A percentile compares a stretch with the other conserved stretches of the same genome.
These are phyloP conservation scores for Cyprinodon variegatus DNA, from an alignment of 2,113 vertebrate genomes.

Conservation along the genomic window DNA sequence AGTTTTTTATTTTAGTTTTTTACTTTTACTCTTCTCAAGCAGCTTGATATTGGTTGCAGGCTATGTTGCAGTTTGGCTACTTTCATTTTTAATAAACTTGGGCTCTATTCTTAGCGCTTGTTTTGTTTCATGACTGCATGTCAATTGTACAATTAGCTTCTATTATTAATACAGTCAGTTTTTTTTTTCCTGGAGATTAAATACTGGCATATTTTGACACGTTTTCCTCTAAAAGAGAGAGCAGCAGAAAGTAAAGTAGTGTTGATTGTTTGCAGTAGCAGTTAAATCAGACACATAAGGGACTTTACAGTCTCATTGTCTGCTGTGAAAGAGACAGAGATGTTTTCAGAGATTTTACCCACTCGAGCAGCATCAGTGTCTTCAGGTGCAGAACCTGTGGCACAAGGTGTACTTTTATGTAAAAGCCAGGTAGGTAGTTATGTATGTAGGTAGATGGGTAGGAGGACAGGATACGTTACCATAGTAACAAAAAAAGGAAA, in stretches of 20 bases:
- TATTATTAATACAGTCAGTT: background rate
- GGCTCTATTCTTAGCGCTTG: conserved; percentile 47
- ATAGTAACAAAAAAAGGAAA: conserved; percentile 81
- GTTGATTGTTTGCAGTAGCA: conserved; percentile 43
- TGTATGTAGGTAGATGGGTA: conserved; percentile 27
- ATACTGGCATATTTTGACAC: conserved; percentile 28
- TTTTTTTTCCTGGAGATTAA: conserved; percentile 28
- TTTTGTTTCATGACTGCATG: conserved; percentile 33
- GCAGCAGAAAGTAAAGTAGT: conserved; percentile 14
- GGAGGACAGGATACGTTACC: conserved; percentile 77
- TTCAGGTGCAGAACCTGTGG: conserved; percentile 77
- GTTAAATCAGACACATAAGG: conserved; percentile 38
- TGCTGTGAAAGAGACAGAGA: conserved; percentile 54
- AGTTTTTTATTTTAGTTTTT: conserved; percentile 21
- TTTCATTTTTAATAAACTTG: conserved; percentile 12
- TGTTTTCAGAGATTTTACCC: conserved; percentile 15
- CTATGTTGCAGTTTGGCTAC: background rate
- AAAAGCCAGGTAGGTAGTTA: conserved; percentile 56
- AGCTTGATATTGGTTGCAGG: conserved; percentile 13
- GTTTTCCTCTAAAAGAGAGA: conserved; percentile 2
- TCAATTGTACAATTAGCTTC: conserved; percentile 24
- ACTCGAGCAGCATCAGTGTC: conserved; percentile 54
- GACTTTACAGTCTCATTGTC: conserved; percentile 46
- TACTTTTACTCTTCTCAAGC: conserved; percentile 25
- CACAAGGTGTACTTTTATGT: conserved; percentile 67